Evolutionary conservation across 2,797 vertebrate genomes (phyloP).

Genomic region (Microctenopoma lineatum): DNA sequence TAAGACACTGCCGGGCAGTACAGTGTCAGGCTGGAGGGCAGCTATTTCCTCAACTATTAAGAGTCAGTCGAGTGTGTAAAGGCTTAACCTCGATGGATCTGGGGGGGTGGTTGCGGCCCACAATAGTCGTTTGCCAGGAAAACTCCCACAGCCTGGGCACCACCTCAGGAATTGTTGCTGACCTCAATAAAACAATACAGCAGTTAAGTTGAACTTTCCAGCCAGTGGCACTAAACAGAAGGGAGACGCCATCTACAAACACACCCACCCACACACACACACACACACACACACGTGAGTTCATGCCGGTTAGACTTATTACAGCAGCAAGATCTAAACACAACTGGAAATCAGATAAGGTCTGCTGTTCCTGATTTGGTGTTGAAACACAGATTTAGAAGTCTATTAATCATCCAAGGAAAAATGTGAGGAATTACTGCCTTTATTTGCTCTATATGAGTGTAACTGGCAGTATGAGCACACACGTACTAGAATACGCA

Average conservation of each 20-base stretch:
- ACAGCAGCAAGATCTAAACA: constrained; percentile 4
- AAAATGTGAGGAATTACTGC: not conserved
- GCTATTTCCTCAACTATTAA: constrained; percentile 74
- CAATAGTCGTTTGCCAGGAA: constrained; percentile 24
- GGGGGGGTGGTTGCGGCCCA: constrained; percentile 25
- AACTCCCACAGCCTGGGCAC: constrained; percentile 14
- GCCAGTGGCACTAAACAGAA: constrained; percentile 16
- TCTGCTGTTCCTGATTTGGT: constrained; percentile 9
- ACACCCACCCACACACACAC: constrained; percentile 10
- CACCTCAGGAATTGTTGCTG: constrained; percentile 45
- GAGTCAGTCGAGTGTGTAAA: constrained; percentile 69
- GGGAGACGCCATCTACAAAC: constrained; percentile 15
- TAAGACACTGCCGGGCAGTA: constrained; percentile 69
- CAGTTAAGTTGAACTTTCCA: constrained; percentile 37
- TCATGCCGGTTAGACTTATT: not conserved
- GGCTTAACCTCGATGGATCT: constrained; percentile 62
- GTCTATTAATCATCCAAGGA: not conserved
- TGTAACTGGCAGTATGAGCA: too few relatives aligned
- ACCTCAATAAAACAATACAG: constrained; percentile 47
- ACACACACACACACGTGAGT: not conserved
- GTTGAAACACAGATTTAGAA: not conserved
- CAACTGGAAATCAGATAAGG: constrained; percentile 1
- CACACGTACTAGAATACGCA: not conserved
- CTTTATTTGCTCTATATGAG: not conserved
- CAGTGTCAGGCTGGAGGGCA: constrained; percentile 63